Percentiles rank a stretch among this genome's conserved stretches.
Conservation (phyloP, 1,140 invertebrate genomes). For the Drosophila persimilis region DNA sequence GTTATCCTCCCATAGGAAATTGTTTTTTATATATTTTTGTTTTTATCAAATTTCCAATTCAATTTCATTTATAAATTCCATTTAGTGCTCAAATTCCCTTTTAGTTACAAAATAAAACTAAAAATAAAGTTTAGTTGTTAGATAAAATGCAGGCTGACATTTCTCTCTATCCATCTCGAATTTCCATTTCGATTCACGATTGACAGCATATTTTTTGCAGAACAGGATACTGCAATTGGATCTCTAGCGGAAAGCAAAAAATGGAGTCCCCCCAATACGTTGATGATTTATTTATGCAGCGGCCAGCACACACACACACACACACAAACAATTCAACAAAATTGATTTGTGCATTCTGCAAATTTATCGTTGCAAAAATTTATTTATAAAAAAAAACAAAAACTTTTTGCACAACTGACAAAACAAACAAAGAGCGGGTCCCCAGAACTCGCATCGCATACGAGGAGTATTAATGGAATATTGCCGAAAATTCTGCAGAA, state of each 20-base stretch:
- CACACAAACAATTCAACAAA: slow-evolving; percentile 33
- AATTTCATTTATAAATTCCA: slow-evolving; percentile 31
- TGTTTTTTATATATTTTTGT: neutral
- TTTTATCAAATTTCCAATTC: slow-evolving; percentile 6
- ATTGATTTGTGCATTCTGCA: slow-evolving; percentile 65
- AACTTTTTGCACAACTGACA: slow-evolving; percentile 44
- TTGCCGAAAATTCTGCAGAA: slow-evolving; percentile 78
- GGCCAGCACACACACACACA: slow-evolving; percentile 19
- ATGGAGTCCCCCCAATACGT: slow-evolving; percentile 47
- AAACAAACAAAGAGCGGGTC: slow-evolving; percentile 56
- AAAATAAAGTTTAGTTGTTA: slow-evolving; percentile 27
- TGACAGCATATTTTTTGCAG: slow-evolving; percentile 27
- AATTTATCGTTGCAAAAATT: slow-evolving; percentile 50
- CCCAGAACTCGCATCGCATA: neutral
- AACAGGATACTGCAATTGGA: slow-evolving; percentile 43
- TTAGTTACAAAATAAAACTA: neutral
- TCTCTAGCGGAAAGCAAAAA: slow-evolving; percentile 7
- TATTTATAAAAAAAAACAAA: slow-evolving; percentile 67
- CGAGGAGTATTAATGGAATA: slow-evolving; percentile 75
- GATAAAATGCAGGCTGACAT: slow-evolving; percentile 13
- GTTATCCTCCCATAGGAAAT: no score
- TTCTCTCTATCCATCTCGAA: neutral
- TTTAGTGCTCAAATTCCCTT: slow-evolving; percentile 10
- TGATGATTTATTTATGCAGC: slow-evolving; percentile 75
- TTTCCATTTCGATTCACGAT: slow-evolving; percentile 58